A percentile compares a stretch with the other conserved stretches of the same genome.
phyloP scores from a whole-genome alignment of 2,888 invertebrate species.

The Coenonympha glycerion region DNA sequence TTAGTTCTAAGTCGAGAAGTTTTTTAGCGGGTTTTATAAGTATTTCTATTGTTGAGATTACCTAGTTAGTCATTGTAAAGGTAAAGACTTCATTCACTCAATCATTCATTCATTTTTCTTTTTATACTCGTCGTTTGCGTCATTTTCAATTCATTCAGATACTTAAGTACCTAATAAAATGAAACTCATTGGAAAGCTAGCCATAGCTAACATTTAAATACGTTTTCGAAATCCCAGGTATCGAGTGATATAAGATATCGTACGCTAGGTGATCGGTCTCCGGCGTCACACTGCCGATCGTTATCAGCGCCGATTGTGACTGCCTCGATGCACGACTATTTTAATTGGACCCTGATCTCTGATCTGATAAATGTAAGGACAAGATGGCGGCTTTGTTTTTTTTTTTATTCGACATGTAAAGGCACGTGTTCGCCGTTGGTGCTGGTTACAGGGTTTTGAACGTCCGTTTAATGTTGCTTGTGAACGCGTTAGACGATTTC shows the following conservation, averaged over 20 bases:
- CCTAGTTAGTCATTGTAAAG: too few relatives aligned
- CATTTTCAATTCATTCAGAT: too few relatives aligned
- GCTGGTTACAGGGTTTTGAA: conserved; percentile 30
- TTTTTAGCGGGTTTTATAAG: too few relatives aligned
- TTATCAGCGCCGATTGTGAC: conserved; percentile 66
- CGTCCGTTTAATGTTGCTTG: conserved; percentile 31
- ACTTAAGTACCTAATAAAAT: too few relatives aligned
- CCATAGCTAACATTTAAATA: conserved; percentile 21
- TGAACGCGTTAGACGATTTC: conserved; percentile 24
- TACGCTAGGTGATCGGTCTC: conserved; percentile 65
- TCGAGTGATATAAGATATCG: conserved; percentile 33
- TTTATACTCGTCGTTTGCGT: too few relatives aligned
- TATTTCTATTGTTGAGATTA: too few relatives aligned
- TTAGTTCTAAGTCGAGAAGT: too few relatives aligned
- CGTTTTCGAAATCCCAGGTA: conserved; percentile 29
- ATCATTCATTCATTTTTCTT: too few relatives aligned
- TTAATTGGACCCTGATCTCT: conserved; percentile 71
- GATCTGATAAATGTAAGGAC: conserved; percentile 56
- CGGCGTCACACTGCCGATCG: conserved; percentile 58
- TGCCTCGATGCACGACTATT: conserved; percentile 73
- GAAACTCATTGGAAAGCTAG: too few relatives aligned
- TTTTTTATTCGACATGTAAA: conserved; percentile 34
- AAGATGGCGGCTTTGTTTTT: conserved; percentile 64
- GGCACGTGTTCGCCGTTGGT: conserved; percentile 63
- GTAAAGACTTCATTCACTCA: too few relatives aligned